Evolutionary conservation across 1,140 invertebrate genomes (phyloP).

Genomic region (Trichonephila clavata): DNA sequence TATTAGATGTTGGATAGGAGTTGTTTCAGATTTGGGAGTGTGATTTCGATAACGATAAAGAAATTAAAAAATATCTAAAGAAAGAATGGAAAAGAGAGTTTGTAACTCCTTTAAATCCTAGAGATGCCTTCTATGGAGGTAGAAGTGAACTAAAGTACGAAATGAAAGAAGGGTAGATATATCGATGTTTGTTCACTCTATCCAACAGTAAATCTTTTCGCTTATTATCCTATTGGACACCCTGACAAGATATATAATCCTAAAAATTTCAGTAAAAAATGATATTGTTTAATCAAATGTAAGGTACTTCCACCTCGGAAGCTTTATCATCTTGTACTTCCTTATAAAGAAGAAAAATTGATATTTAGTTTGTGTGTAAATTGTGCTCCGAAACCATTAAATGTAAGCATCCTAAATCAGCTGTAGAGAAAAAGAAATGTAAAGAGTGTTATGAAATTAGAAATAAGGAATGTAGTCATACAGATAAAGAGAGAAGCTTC

Average conservation of each 20-base stretch:
- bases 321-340: slow-evolving; percentile 14
- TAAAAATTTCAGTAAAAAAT: slow-evolving; percentile 18
- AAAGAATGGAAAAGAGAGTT: no score
- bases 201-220: slow-evolving; percentile 29
- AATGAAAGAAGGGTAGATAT: not conserved
- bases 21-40: slow-evolving; percentile 37
- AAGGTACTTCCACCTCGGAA: slow-evolving; percentile 40
- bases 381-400: slow-evolving; percentile 3
- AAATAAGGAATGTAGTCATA: slow-evolving; percentile 26
- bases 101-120: slow-evolving; percentile 31
- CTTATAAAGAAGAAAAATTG: slow-evolving; percentile 43
- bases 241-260: not conserved
- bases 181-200: no score
- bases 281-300: slow-evolving; percentile 18
- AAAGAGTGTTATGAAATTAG: slow-evolving; percentile 18
- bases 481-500: slow-evolving; percentile 22
- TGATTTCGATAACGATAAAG: slow-evolving; percentile 56
- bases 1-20: slow-evolving; percentile 7
- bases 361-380: slow-evolving; percentile 41
- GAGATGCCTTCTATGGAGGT: not conserved
- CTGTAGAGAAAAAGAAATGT: slow-evolving; percentile 30
- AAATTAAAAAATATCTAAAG: slow-evolving; percentile 29
- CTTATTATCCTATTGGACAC: slow-evolving; percentile 31
- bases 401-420: no score
- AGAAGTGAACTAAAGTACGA: slow-evolving; percentile 40